phyloP scores from a whole-genome alignment of 2,888 invertebrate genomes.

The Polyploca ridens region DNA sequence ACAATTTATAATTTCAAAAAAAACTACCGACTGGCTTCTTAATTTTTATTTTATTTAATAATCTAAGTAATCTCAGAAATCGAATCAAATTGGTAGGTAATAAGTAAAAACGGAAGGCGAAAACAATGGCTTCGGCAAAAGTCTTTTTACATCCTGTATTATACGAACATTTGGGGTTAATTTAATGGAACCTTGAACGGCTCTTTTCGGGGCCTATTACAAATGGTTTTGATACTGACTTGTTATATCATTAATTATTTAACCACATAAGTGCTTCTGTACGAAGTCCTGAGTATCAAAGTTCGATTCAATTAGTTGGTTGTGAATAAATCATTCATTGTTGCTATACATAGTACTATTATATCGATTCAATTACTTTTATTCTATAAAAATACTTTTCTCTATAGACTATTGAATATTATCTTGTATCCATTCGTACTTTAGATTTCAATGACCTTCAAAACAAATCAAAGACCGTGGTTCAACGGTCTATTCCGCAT shows the following conservation, averaged over 20 bases:
- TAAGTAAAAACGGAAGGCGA: too few species aligned
- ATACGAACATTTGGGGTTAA: not conserved
- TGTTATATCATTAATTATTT: constrained; percentile 6
- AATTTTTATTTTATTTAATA: too few species aligned
- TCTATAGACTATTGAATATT: too few species aligned
- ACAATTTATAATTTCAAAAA: too few species aligned
- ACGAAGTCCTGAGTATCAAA: not conserved
- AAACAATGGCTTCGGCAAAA: not conserved
- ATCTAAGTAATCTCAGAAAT: too few species aligned
- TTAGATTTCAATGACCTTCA: too few species aligned
- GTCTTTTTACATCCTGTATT: not conserved
- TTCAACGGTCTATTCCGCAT: too few species aligned
- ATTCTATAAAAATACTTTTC: not conserved
- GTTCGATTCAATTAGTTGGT: not conserved
- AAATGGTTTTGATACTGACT: not conserved
- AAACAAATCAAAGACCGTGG: too few species aligned
- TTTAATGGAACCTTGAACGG: not conserved
- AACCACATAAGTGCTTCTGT: not conserved
- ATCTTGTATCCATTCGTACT: too few species aligned
- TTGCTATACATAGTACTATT: not conserved
- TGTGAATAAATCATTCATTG: not conserved
- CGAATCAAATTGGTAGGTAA: too few species aligned
- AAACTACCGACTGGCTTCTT: too few species aligned
- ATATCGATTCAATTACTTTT: not conserved
- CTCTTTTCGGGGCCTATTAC: not conserved